phyloP scores from a whole-genome alignment of 2,888 invertebrate species.

The Cyrtodaria siliqua region DNA sequence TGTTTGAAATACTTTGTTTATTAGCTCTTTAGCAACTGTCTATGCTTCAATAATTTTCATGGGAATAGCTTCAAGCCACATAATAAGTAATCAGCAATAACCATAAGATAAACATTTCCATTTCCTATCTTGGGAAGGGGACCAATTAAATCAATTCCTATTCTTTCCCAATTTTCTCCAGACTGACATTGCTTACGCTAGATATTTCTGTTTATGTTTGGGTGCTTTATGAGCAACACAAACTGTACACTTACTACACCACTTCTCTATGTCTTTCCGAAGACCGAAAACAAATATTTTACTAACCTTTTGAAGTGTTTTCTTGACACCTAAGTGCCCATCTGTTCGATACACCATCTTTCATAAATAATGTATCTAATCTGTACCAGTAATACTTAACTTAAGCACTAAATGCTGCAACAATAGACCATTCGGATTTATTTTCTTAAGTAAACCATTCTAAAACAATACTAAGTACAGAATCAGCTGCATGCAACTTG shows the following conservation, averaged over 20 bases:
- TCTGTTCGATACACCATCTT: slow-evolving; percentile 1
- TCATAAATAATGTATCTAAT: not conserved
- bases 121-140: slow-evolving; percentile 1
- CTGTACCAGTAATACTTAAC: not conserved
- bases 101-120: slow-evolving; percentile 5
- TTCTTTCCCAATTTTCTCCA: slow-evolving; percentile 25
- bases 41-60: slow-evolving; percentile 1
- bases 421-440: too few species aligned
- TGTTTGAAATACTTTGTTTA: too few species aligned
- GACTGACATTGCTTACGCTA: not conserved
- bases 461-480: not conserved
- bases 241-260: not conserved
- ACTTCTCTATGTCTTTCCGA: slow-evolving; percentile 16
- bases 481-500: not conserved
- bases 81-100: slow-evolving; percentile 4
- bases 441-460: not conserved
- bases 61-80: slow-evolving; percentile 9
- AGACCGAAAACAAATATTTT: slow-evolving; percentile 19
- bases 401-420: not conserved
- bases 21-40: slow-evolving; percentile 1
- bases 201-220: too few species aligned
- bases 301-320: slow-evolving; percentile 10
- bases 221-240: not conserved
- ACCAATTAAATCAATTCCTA: slow-evolving; percentile 44
- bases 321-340: slow-evolving; percentile 26